Percentiles rank a stretch among this genome's conserved stretches.
Evolutionary conservation across 2,113 vertebrate species (phyloP).

Genomic region (Nothoprocta perdicaria): DNA sequence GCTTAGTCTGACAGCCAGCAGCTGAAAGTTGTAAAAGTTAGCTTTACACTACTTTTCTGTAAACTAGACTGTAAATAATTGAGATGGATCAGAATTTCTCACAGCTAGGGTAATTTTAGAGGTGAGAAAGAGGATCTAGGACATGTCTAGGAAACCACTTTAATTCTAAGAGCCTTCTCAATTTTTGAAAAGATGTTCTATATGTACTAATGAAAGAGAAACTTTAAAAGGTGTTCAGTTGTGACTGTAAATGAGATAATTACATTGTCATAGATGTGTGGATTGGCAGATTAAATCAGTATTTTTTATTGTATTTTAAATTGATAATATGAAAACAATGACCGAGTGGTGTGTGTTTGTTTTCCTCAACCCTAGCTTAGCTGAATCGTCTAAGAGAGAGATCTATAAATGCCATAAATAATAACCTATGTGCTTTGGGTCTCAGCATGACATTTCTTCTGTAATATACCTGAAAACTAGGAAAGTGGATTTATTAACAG

Average conservation of each 20-base stretch:
- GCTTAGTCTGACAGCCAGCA: background rate
- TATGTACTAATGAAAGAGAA: background rate
- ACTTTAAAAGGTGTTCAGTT: background rate
- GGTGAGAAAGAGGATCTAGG: background rate
- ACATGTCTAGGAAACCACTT: background rate
- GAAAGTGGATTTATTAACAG: background rate
- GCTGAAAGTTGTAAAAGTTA: background rate
- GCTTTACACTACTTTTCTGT: background rate
- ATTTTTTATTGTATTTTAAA: background rate
- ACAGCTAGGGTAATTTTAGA: background rate
- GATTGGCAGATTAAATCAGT: background rate
- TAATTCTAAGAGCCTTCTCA: background rate
- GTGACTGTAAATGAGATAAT: background rate
- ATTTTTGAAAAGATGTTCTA: background rate
- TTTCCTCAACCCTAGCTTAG: background rate
- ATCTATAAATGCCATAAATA: background rate
- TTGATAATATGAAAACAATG: accelerated
- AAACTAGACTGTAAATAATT: background rate
- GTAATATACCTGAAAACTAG: background rate
- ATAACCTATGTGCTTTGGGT: background rate
- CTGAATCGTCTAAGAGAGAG: background rate
- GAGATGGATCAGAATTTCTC: background rate
- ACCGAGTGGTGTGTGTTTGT: background rate
- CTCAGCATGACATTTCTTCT: background rate
- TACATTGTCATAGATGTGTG: background rate